Percentiles rank a stretch among this genome's conserved stretches.
Conservation (phyloP, 2,113 vertebrate species). For the Diadophis punctatus region DNA sequence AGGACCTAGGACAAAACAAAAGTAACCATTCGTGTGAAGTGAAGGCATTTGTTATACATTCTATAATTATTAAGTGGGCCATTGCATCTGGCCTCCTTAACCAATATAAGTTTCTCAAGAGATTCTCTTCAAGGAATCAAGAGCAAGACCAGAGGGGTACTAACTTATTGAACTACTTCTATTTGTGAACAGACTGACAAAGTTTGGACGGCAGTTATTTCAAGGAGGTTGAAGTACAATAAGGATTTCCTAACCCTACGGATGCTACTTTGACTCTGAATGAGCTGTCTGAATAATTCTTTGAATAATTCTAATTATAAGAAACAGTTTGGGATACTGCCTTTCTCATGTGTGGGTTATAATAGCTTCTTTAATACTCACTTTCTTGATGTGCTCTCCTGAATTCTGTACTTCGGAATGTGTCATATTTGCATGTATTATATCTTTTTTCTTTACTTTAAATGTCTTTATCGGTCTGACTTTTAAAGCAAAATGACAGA, state of each 20-base stretch:
- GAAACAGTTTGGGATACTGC: not conserved
- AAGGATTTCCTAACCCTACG: not conserved
- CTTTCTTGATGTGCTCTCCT: not conserved
- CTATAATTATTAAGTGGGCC: slow-evolving; percentile 17
- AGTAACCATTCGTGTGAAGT: not conserved
- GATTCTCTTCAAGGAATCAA: not conserved
- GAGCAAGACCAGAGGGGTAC: slow-evolving; percentile 6
- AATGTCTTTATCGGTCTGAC: not conserved
- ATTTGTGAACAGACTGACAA: fast-evolving
- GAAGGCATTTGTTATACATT: not conserved
- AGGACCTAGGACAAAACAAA: not conserved
- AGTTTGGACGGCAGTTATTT: not conserved
- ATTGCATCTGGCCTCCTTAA: slow-evolving; percentile 19
- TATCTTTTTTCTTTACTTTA: not conserved
- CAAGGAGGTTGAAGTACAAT: not conserved
- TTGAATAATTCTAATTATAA: not conserved
- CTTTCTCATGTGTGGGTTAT: not conserved
- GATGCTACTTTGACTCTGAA: not conserved
- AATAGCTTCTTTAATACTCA: not conserved
- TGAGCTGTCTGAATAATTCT: not conserved
- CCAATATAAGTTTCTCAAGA: slow-evolving; percentile 29
- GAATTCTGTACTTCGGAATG: not conserved
- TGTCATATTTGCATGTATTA: not conserved
- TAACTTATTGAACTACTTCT: not conserved
- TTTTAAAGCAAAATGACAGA: not conserved